Conservation (phyloP, 2,888 invertebrate genomes). For the Pristionchus fissidentatus region DNA sequence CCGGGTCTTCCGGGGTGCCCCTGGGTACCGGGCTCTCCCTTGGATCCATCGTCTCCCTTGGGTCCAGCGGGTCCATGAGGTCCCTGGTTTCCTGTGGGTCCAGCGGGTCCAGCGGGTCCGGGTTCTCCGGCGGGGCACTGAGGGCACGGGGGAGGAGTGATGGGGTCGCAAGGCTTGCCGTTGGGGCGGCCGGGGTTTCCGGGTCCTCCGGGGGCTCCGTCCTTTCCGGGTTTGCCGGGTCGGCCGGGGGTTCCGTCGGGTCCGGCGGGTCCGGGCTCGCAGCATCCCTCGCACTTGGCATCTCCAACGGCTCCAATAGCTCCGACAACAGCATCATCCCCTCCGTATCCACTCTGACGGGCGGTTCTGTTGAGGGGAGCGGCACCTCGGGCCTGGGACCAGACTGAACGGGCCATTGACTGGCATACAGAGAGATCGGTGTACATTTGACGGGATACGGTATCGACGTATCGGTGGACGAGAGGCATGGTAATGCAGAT, state of each 20-base stretch:
- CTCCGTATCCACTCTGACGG: conserved; percentile 24
- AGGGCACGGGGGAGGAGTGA: conserved; percentile 42
- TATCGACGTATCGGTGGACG: conserved; percentile 12
- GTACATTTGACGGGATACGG: conserved; percentile 24
- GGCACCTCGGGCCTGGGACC: background rate
- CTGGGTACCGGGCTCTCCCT: conserved; percentile 29
- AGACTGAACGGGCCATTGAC: conserved; percentile 21
- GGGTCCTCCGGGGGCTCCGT: conserved; percentile 43
- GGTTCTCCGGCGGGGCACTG: conserved; percentile 45
- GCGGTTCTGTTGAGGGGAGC: conserved; percentile 44
- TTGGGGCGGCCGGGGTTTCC: conserved; percentile 40
- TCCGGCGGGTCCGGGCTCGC: conserved; percentile 32
- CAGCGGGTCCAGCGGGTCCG: conserved; percentile 60
- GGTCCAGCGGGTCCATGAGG: conserved; percentile 30
- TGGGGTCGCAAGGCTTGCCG: conserved; percentile 36
- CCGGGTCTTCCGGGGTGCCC: conserved; percentile 42
- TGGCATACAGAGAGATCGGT: conserved; percentile 2
- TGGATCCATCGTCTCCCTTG: conserved; percentile 41
- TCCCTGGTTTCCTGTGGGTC: conserved; percentile 43
- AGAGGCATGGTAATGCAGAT: conserved; percentile 38
- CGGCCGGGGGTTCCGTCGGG: conserved; percentile 44
- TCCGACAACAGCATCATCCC: background rate
- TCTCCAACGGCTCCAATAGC: conserved; percentile 37
- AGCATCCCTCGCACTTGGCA: conserved; percentile 46
- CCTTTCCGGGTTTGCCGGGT: conserved; percentile 39